phyloP scores from a whole-genome alignment of 2,797 vertebrate genomes.

The Pseudopleuronectes americanus region DNA sequence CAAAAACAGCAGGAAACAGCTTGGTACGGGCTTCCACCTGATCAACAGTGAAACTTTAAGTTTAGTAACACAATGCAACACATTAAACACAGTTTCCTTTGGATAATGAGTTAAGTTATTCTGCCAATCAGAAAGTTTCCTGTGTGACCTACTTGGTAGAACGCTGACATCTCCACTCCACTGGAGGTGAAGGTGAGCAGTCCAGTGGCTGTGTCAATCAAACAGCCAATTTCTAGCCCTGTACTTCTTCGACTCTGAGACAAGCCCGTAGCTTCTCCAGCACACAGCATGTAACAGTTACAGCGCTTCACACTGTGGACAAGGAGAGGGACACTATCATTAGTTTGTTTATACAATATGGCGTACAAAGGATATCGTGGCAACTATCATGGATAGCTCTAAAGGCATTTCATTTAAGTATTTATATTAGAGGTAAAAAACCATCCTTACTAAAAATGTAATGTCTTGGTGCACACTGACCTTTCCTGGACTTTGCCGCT shows the following conservation, averaged over 20 bases:
- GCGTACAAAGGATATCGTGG: not conserved
- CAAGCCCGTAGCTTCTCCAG: constrained; percentile 90
- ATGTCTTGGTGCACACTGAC: constrained; percentile 72
- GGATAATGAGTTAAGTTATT: not conserved
- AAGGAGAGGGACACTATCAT: not conserved
- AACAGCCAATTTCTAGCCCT: constrained; percentile 93
- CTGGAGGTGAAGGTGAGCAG: constrained; percentile 93
- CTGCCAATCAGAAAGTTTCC: not conserved
- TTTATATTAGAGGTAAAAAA: not conserved
- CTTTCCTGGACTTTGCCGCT: constrained; percentile 96
- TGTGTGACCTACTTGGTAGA: constrained; percentile 86
- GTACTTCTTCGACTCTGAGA: constrained; percentile 90
- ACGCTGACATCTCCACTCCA: constrained; percentile 92
- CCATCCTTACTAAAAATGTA: not conserved
- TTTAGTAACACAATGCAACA: constrained; percentile 13
- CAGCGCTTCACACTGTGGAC: constrained; percentile 89
- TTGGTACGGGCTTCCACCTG: constrained; percentile 95
- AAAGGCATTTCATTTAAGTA: not conserved
- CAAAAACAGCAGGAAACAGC: constrained; percentile 95
- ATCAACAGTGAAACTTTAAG: constrained; percentile 23
- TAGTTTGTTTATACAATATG: not conserved
- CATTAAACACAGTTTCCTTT: constrained; percentile 7
- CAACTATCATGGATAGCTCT: not conserved
- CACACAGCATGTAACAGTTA: constrained; percentile 97
- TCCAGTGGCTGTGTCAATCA: constrained; percentile 90